phyloP scores from a whole-genome alignment of 1,140 invertebrate genomes.

The Physella acuta region DNA sequence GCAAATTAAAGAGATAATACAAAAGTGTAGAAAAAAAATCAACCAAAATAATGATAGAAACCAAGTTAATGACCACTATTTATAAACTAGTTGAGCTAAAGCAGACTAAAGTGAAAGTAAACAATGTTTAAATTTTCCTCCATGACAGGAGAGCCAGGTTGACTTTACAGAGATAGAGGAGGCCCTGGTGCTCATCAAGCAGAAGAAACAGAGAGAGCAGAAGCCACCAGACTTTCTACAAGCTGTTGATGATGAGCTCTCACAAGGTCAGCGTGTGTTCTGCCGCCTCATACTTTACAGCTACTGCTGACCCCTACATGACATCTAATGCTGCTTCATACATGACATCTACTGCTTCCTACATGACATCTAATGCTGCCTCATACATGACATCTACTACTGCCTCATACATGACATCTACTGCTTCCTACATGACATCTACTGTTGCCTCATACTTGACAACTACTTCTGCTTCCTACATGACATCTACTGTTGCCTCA shows the following conservation, averaged over 20 bases:
- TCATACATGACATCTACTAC: no score
- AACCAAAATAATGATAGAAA: not conserved
- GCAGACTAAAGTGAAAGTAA: not conserved
- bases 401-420: no score
- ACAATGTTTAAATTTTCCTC: no score
- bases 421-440: no score
- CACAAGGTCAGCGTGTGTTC: conserved; percentile 48
- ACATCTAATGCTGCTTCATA: no score
- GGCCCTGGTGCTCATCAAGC: conserved; percentile 58
- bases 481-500: no score
- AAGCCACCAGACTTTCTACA: conserved; percentile 54
- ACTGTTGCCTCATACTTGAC: no score
- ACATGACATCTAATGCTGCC: no score
- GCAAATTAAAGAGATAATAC: not conserved
- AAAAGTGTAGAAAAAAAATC: not conserved
- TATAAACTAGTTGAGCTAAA: not conserved
- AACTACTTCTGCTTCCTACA: no score
- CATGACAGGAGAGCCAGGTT: conserved; percentile 55
- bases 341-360: no score
- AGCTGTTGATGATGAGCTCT: conserved; percentile 53
- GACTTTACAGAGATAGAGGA: conserved; percentile 62
- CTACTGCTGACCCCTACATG: no score
- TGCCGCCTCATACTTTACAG: no score
- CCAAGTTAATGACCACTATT: not conserved
- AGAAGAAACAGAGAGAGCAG: conserved; percentile 49